Evolutionary conservation across 2,888 invertebrate species (phyloP).

Genomic region (Antheraea yamamai): DNA sequence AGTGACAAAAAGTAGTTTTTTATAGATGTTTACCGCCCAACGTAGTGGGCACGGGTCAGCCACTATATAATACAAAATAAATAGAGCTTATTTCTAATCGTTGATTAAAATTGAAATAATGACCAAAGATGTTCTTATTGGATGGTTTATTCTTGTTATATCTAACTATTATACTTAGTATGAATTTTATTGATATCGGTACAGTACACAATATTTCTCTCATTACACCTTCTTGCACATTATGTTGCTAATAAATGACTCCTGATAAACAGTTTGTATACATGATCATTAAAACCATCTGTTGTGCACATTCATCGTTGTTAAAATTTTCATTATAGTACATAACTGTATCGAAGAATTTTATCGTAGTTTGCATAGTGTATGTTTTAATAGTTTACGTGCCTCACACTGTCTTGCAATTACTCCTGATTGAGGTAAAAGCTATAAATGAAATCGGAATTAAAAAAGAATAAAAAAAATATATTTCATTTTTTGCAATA

Average conservation of each 20-base stretch:
- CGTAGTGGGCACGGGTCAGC: too few relatives aligned
- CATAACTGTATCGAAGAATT: background rate
- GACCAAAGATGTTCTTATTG: background rate
- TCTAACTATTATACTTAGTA: background rate
- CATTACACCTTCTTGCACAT: background rate
- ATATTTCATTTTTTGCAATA: background rate
- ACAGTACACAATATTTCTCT: background rate
- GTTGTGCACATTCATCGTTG: background rate
- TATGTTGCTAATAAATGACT: background rate
- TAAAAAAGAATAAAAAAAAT: background rate
- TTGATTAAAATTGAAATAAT: background rate
- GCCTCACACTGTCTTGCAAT: background rate
- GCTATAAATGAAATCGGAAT: background rate
- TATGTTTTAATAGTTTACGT: background rate
- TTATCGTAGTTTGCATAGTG: background rate
- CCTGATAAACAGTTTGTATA: constrained; percentile 5
- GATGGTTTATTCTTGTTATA: background rate
- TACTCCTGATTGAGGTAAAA: background rate
- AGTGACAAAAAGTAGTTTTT: too few relatives aligned
- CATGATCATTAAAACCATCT: constrained; percentile 9
- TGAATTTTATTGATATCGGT: background rate
- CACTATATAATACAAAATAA: too few relatives aligned
- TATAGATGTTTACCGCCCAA: too few relatives aligned
- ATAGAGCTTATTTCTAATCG: too few relatives aligned
- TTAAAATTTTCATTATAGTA: background rate